These are phyloP conservation scores for Danaus chrysippus DNA, from an alignment of 2,888 invertebrate genomes.

Conservation along the genomic window DNA sequence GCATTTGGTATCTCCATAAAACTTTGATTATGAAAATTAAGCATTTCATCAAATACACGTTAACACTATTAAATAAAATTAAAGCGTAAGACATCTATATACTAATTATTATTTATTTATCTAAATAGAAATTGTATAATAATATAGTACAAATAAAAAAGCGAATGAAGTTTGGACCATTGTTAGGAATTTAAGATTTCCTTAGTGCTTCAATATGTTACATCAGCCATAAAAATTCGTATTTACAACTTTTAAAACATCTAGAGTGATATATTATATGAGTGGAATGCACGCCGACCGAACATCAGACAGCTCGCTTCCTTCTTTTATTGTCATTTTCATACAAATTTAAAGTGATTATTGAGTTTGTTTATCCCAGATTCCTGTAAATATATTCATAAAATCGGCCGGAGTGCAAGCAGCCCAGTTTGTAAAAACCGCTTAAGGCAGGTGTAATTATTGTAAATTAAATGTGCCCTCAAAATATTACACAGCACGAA, in stretches of 20 bases:
- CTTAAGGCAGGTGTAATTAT: slow-evolving; percentile 76
- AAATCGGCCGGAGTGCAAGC: neutral
- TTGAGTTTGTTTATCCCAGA: neutral
- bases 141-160: slow-evolving; percentile 77
- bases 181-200: slow-evolving; percentile 77
- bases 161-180: slow-evolving; percentile 78
- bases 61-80: slow-evolving; percentile 72
- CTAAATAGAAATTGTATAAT: slow-evolving; percentile 76
- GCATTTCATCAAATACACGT: slow-evolving; percentile 74
- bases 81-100: slow-evolving; percentile 71
- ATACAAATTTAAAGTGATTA: neutral
- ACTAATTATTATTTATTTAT: slow-evolving; percentile 63
- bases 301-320: neutral
- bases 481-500: slow-evolving; percentile 19
- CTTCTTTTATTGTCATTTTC: slow-evolving; percentile 2
- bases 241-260: slow-evolving; percentile 68
- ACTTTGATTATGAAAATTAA: slow-evolving; percentile 76
- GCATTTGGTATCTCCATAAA: slow-evolving; percentile 77
- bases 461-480: slow-evolving; percentile 65
- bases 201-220: slow-evolving; percentile 69
- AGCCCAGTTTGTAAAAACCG: slow-evolving; percentile 18
- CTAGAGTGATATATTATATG: slow-evolving; percentile 53
- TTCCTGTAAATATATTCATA: neutral
- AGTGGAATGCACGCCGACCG: slow-evolving; percentile 3
- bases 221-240: slow-evolving; percentile 67